These are phyloP conservation scores for Linepithema humile DNA, from an alignment of 1,140 invertebrate species.

Conservation along the genomic window DNA sequence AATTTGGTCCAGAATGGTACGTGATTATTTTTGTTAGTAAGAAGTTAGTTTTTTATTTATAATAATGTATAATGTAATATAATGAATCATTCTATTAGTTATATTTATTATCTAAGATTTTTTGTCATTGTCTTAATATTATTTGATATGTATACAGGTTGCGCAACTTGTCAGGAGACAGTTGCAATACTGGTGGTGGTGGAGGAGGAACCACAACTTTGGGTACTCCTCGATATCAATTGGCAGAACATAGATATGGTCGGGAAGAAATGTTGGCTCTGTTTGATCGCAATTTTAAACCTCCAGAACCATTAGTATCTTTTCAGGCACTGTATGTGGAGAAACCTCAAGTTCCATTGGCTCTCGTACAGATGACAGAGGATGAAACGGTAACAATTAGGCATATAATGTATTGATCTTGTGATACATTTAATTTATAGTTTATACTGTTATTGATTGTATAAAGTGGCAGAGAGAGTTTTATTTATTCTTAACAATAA, in stretches of 20 bases:
- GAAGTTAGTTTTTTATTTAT: neutral
- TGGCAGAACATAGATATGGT: slow-evolving; percentile 92
- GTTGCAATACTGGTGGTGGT: slow-evolving; percentile 79
- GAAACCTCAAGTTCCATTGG: slow-evolving; percentile 91
- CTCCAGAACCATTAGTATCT: slow-evolving; percentile 88
- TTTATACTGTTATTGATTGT: neutral
- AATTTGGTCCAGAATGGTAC: slow-evolving; percentile 90
- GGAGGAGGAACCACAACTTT: slow-evolving; percentile 80
- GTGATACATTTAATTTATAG: neutral
- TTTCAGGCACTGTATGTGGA: slow-evolving; percentile 90
- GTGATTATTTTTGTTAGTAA: slow-evolving; percentile 39
- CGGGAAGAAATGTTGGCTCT: slow-evolving; percentile 95
- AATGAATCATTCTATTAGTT: neutral
- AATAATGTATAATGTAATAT: neutral
- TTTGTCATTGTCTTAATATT: too few relatives aligned
- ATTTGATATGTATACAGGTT: slow-evolving; percentile 84
- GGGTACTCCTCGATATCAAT: slow-evolving; percentile 85
- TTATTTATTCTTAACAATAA: neutral
- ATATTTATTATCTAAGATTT: too few relatives aligned
- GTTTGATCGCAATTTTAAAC: slow-evolving; percentile 88
- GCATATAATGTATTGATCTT: neutral
- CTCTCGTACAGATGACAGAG: slow-evolving; percentile 90
- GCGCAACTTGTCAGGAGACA: slow-evolving; percentile 87
- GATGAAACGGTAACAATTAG: slow-evolving; percentile 90
- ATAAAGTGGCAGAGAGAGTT: neutral